A percentile compares a stretch with the other conserved stretches of the same genome.
Evolutionary conservation across 2,888 invertebrate species (phyloP).

Genomic region (Pterostichus madidus): DNA sequence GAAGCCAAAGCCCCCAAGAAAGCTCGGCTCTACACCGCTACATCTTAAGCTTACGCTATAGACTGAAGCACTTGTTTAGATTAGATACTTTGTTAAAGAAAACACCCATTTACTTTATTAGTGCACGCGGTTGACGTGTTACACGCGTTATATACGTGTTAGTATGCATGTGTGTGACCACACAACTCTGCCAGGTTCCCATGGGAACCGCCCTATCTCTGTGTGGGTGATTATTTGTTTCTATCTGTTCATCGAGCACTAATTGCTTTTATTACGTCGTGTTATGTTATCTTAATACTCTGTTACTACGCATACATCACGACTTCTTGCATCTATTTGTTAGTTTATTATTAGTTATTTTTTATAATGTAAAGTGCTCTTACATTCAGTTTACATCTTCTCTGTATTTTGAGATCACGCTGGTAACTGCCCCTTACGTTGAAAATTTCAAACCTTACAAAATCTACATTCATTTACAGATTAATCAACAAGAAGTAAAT

Average conservation of each 20-base stretch:
- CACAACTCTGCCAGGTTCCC: constrained; percentile 45
- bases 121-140: constrained; percentile 52
- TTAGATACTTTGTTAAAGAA: constrained; percentile 60
- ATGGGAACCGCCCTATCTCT: constrained; percentile 53
- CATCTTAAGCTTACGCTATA: too few species aligned
- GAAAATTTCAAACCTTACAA: too few species aligned
- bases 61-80: constrained; percentile 57
- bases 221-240: constrained; percentile 21
- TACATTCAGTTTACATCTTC: too few species aligned
- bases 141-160: constrained; percentile 45
- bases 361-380: too few species aligned
- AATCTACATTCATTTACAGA: too few species aligned
- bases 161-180: constrained; percentile 25
- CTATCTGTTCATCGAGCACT: constrained; percentile 5
- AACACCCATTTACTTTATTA: constrained; percentile 62
- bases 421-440: too few species aligned
- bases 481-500: too few species aligned
- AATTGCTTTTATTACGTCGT: constrained; percentile 11
- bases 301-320: neutral
- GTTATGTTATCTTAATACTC: constrained; percentile 10
- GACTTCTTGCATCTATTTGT: neutral
- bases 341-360: too few species aligned
- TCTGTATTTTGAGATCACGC: too few species aligned
- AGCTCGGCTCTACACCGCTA: too few species aligned
- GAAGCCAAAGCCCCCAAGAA: too few species aligned